Percentiles rank a stretch among this genome's conserved stretches.
Evolutionary conservation across 2,797 vertebrate species (phyloP).

Genomic region (Coendou prehensilis): DNA sequence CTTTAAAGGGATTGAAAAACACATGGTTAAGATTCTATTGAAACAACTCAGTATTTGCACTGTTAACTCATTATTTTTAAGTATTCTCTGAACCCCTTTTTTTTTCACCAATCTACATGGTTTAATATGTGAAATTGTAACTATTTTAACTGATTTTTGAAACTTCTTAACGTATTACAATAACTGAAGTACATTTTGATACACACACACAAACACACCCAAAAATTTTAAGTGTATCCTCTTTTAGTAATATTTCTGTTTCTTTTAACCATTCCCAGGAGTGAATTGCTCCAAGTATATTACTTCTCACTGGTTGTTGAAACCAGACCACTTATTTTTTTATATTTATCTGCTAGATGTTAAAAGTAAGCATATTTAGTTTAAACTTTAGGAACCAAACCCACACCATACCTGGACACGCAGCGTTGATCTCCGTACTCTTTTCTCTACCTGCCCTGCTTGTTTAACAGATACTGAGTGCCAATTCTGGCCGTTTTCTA

Average conservation of each 20-base stretch:
- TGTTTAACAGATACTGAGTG: background rate
- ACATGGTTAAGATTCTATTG: slow-evolving; percentile 85
- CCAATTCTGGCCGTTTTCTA: background rate
- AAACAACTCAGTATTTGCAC: slow-evolving; percentile 86
- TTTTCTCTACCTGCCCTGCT: background rate
- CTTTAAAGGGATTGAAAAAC: slow-evolving; percentile 83
- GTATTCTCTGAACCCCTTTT: slow-evolving; percentile 75
- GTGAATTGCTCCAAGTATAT: slow-evolving; percentile 24
- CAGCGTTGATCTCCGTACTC: accelerated
- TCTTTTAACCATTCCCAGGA: slow-evolving; percentile 59
- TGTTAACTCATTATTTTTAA: slow-evolving; percentile 85
- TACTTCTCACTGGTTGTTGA: slow-evolving; percentile 68
- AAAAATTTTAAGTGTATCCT: too few species aligned
- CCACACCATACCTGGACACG: background rate
- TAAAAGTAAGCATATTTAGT: slow-evolving; percentile 38
- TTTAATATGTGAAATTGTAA: slow-evolving; percentile 86
- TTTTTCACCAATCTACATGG: slow-evolving; percentile 75
- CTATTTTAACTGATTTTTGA: slow-evolving; percentile 76
- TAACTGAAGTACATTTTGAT: slow-evolving; percentile 79
- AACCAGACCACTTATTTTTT: slow-evolving; percentile 43
- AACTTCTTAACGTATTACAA: slow-evolving; percentile 72
- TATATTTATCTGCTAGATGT: background rate
- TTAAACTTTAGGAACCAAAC: background rate
- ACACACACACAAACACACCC: background rate
- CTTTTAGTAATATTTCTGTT: slow-evolving; percentile 32